Evolutionary conservation across 2,113 vertebrate genomes (phyloP), one percentile per base, ranked within the genome.

Genomic region (Engystomops pustulosus): DNA sequence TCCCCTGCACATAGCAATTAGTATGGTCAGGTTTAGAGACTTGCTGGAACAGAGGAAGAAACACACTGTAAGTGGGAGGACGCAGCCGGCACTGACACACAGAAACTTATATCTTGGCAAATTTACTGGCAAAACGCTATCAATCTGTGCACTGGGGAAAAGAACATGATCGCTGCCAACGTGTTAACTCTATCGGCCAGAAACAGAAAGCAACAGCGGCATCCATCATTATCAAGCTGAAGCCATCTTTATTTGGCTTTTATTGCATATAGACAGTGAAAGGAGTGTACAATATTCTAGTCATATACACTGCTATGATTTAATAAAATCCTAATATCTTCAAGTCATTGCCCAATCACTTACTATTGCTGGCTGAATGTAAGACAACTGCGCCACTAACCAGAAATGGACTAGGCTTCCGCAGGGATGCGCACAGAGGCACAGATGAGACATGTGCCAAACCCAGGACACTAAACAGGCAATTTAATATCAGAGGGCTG

Each of bases 61-160:
- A 84, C 82, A 84, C 82, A 84, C 45, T 53, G 82, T 84, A 67
- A 49, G 82, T 84, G 74, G 82, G 82, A 84, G 82, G 82, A 74
- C 14, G 30, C 82, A 84, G 82, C 32, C 74, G 82, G 74, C 82
- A 78, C 23, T 67, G 74, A 77, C 82, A 84, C 38, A 76, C 38
- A 65, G 30, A 41, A 77, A 38, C 74, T 58, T 82, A 49, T 55
- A 47, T 84, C 72, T 77, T 84, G 81, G 81, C 81, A 84, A 68
- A 76, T 77, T 41, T 20, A 67, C 72, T 41, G 62, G 45, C 45
- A 84, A 76, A 62, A 72, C 49, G 8, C 8, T 53, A 78, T 69
- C 74, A 84, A 84, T 84, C 82, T 78, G 82, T 78, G 74, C 69
- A 41, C n/a, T 18, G 30, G 60, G 45, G 82, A 84, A 84, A 47